Evolutionary conservation across 2,113 vertebrate genomes (phyloP).

Genomic region (Thamnaconus septentrionalis): DNA sequence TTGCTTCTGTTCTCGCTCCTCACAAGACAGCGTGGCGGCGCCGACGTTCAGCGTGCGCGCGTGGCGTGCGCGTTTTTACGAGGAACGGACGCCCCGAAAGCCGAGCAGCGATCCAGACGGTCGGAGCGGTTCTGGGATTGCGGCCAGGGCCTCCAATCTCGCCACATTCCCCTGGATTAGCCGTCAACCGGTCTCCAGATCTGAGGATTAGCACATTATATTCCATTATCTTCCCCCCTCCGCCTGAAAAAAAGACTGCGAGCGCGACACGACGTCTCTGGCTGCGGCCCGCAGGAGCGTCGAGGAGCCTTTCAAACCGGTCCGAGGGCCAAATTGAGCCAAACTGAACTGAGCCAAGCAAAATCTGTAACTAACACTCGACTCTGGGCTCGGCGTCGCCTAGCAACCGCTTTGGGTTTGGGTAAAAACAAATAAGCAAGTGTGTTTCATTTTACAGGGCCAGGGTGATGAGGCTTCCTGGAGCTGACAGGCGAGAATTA

Average conservation of each 20-base stretch:
- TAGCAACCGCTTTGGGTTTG: slow-evolving; percentile 42
- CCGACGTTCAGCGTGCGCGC: slow-evolving; percentile 16
- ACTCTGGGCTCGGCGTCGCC: slow-evolving; percentile 35
- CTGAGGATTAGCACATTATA: slow-evolving; percentile 75
- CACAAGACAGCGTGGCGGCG: slow-evolving; percentile 37
- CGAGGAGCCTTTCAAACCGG: slow-evolving; percentile 37
- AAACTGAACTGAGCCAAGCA: slow-evolving; percentile 46
- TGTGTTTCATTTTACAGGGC: slow-evolving; percentile 12
- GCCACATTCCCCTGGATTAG: slow-evolving; percentile 74
- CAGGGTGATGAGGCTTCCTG: no score
- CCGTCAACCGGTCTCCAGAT: slow-evolving; percentile 71
- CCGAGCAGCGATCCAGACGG: slow-evolving; percentile 47
- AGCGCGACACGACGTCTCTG: slow-evolving; percentile 43
- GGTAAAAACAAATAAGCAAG: slow-evolving; percentile 52
- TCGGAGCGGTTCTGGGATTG: slow-evolving; percentile 64
- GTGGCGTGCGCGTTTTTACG: slow-evolving; percentile 19
- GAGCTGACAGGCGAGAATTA: neutral
- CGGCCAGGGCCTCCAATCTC: slow-evolving; percentile 70
- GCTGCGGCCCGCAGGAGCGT: slow-evolving; percentile 36
- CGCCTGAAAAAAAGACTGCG: slow-evolving; percentile 43
- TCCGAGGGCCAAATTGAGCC: slow-evolving; percentile 48
- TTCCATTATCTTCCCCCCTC: slow-evolving; percentile 74
- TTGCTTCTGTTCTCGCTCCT: slow-evolving; percentile 32
- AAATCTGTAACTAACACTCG: slow-evolving; percentile 56
- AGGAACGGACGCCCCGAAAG: slow-evolving; percentile 44